Evolutionary conservation across 2,888 invertebrate species (phyloP), one percentile per base, ranked within the genome.

Genomic region (Drosophila rellima): DNA sequence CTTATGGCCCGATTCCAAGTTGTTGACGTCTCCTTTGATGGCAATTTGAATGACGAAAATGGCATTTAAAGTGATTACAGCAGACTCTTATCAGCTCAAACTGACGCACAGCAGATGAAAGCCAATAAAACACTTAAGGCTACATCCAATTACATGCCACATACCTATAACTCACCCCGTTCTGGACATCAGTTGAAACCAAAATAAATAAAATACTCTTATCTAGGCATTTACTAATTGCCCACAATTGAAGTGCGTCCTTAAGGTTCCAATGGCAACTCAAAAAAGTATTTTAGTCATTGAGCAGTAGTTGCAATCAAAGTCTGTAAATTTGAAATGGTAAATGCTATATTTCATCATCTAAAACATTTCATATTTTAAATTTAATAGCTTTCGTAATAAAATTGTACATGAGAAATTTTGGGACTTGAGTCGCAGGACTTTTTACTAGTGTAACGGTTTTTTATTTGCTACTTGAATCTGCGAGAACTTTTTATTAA

Each of bases 41-140:
- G 73, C 78, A 85, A 88, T 89, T 85, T 89, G 64, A 86, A 77
- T 86, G 78, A 77, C 54, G 55, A 70, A 71, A 83, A 77, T 75
- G 83, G 54, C 70, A 85, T 85, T 85, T 74, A 62, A 88, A 71
- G 72, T 69, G 68, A 88, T 89, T 85, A 88, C 65, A 81, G 65
- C 23, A 37, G 66, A 50, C 71, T 71, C 85, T 89, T 88, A 88
- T 84, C 88, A 70, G 76, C 13, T 23, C 67, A 55, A 18, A 37
- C 79, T 75, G 50, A 6, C 81, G 10, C 79, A 54, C 26, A 23
- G 7, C 69, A 74, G 60, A 75, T 74, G 68, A 61, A 68, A 75
- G 70, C 51, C 51, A 55, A 45, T 60, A 63, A 45, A 50, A 48
- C 62, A 74, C 79, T 78, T 60, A 59, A 74, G 74, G 60, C 51